phyloP scores from a whole-genome alignment of 35 echinoderm and acorn worm genomes.

The Strongylocentrotus purpuratus region DNA sequence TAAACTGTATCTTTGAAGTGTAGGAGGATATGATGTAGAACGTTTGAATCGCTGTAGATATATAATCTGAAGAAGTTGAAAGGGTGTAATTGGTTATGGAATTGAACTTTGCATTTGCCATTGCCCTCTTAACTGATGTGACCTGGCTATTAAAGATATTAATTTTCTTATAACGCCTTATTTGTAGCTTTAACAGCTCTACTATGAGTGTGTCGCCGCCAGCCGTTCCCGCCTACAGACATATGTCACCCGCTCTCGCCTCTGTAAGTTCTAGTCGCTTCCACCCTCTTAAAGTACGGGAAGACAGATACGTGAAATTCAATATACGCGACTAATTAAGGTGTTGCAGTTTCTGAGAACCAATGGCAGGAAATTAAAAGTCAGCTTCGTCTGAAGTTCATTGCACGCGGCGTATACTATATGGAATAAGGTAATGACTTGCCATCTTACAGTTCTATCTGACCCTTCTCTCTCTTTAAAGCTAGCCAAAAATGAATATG shows the following conservation, averaged over 20 bases:
- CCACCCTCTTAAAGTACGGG: neutral
- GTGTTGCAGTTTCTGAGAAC: neutral
- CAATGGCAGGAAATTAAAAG: neutral
- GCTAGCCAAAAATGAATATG: too few relatives aligned
- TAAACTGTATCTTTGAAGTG: too few relatives aligned
- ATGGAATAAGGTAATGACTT: too few relatives aligned
- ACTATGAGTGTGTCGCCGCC: neutral
- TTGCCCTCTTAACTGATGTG: neutral
- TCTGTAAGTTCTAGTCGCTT: neutral
- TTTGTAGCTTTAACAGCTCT: neutral
- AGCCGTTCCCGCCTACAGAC: neutral
- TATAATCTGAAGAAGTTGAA: too few relatives aligned
- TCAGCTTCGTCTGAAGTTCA: neutral
- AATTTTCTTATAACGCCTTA: neutral
- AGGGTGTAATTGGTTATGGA: neutral
- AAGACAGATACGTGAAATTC: constrained; percentile 29
- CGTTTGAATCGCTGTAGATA: too few relatives aligned
- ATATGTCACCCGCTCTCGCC: neutral
- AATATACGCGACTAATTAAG: constrained; percentile 20
- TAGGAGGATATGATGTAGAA: too few relatives aligned
- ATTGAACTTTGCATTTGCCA: neutral
- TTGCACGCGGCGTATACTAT: neutral
- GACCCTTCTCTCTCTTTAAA: too few relatives aligned
- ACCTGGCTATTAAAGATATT: neutral
- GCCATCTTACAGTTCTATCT: too few relatives aligned